phyloP scores from a whole-genome alignment of 2,888 invertebrate genomes.

The Xestia ashworthii region DNA sequence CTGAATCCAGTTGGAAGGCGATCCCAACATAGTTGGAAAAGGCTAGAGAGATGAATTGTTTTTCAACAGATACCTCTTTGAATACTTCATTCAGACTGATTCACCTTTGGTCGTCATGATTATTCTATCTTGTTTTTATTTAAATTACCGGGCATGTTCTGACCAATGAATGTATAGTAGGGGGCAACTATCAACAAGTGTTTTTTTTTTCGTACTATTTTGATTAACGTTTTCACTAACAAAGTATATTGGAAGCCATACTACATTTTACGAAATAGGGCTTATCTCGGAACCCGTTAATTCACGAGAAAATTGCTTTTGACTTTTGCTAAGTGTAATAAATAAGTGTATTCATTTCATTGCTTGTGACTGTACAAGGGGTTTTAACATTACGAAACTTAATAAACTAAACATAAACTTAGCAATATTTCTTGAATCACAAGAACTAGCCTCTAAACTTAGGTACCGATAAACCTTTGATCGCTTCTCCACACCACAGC shows the following conservation, averaged over 20 bases:
- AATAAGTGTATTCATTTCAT: background rate
- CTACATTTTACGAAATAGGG: background rate
- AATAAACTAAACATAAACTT: too few species aligned
- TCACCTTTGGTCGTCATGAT: background rate
- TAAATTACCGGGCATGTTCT: background rate
- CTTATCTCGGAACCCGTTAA: background rate
- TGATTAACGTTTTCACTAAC: background rate
- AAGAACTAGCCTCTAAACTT: slow-evolving; percentile 11
- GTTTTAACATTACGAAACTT: background rate
- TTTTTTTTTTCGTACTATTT: background rate
- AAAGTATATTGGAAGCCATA: background rate
- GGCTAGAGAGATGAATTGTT: background rate
- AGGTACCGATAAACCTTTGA: slow-evolving; percentile 16
- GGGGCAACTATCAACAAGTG: background rate
- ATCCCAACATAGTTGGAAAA: background rate
- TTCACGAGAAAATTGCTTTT: background rate
- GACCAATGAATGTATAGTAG: background rate
- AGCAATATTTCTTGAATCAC: slow-evolving; percentile 1
- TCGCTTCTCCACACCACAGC: slow-evolving; percentile 5
- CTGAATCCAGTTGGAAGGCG: background rate
- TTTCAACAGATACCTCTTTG: background rate
- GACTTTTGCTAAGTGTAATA: background rate
- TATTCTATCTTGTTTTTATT: slow-evolving; percentile 20
- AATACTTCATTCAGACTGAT: background rate
- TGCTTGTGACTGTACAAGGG: background rate